These are phyloP conservation scores for Eretmochelys imbricata DNA, from an alignment of 2,113 vertebrate species.

Conservation along the genomic window DNA sequence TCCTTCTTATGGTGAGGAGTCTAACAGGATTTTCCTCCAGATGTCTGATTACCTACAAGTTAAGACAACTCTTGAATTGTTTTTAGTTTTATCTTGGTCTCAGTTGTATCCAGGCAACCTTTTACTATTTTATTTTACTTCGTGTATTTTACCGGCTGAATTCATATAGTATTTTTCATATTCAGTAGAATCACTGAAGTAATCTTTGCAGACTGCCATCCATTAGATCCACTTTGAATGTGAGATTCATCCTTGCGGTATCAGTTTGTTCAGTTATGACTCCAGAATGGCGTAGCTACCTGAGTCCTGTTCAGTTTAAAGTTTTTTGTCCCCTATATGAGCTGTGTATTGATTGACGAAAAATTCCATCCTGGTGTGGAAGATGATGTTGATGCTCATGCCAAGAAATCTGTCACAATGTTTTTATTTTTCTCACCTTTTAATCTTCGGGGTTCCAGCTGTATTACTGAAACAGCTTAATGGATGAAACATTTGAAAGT, in stretches of 20 bases:
- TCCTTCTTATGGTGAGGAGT: neutral
- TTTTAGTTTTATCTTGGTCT: neutral
- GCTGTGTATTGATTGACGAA: neutral
- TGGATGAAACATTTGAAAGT: neutral
- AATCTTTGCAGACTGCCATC: neutral
- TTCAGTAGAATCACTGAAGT: neutral
- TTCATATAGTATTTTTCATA: slow-evolving; percentile 9
- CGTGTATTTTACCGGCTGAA: neutral
- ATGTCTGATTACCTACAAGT: too few species aligned
- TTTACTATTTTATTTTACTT: slow-evolving; percentile 23
- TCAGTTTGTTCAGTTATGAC: neutral
- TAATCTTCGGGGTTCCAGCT: neutral
- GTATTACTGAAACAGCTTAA: neutral
- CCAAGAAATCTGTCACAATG: neutral
- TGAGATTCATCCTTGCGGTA: neutral
- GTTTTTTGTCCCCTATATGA: neutral
- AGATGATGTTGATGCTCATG: neutral
- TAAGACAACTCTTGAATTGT: neutral
- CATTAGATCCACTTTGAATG: slow-evolving; percentile 2
- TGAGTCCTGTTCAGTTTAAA: neutral
- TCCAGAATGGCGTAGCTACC: neutral
- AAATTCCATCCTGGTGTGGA: neutral
- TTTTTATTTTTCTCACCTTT: neutral
- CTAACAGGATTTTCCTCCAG: neutral
- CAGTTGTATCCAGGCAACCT: neutral